These are phyloP conservation scores for Gambusia holbrooki DNA, from an alignment of 2,113 vertebrate species.

Conservation along the genomic window DNA sequence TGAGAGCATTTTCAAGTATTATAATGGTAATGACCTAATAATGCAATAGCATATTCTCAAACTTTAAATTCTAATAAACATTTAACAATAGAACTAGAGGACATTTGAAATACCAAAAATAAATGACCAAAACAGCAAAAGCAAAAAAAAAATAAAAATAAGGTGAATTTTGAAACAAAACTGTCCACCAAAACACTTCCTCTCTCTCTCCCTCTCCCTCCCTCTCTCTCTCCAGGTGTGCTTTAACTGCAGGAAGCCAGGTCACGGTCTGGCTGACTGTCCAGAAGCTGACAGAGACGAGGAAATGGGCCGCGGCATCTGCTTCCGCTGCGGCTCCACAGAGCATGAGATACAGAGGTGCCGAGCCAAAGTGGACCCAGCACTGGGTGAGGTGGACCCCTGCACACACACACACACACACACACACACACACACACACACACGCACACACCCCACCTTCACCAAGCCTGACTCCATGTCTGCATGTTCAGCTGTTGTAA, in stretches of 20 bases:
- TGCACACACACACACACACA: accelerated
- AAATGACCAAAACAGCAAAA: no score
- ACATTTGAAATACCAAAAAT: no score
- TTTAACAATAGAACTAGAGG: no score
- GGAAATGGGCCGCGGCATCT: slow-evolving; percentile 92
- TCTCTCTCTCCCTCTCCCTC: background rate
- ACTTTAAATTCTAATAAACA: no score
- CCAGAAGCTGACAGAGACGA: slow-evolving; percentile 87
- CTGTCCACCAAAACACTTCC: no score
- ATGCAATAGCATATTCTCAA: no score
- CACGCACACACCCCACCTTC: no score
- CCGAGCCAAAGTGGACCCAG: slow-evolving; percentile 89
- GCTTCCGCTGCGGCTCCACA: slow-evolving; percentile 94
- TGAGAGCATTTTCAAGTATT: no score
- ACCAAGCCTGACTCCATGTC: background rate
- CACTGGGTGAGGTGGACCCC: slow-evolving; percentile 79
- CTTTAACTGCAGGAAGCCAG: slow-evolving; percentile 93
- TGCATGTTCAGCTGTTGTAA: background rate
- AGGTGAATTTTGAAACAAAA: no score
- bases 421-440: no score
- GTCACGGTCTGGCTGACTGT: slow-evolving; percentile 93
- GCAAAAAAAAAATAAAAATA: no score
- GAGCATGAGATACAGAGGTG: slow-evolving; percentile 93
- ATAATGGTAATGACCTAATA: no score
- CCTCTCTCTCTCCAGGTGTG: slow-evolving; percentile 78